phyloP scores from a whole-genome alignment of 1,140 invertebrate species.

The Metopolophium dirhodum region DNA sequence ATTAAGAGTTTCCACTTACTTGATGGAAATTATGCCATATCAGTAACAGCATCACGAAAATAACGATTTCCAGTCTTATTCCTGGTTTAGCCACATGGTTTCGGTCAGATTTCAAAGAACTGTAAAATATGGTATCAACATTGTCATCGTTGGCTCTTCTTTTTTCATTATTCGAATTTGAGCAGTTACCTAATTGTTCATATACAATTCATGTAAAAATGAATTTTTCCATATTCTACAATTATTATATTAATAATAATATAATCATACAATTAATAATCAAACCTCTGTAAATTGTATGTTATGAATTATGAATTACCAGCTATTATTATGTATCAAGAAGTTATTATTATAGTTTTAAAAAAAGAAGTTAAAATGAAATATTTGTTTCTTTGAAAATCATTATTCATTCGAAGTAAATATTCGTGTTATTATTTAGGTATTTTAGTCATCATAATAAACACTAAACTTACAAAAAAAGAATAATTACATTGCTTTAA shows the following conservation, averaged over 20 bases:
- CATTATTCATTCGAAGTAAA: neutral
- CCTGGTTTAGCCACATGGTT: constrained; percentile 1
- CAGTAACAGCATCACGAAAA: constrained; percentile 27
- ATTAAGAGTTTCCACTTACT: constrained; percentile 33
- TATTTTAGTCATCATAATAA: neutral
- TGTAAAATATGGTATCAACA: neutral
- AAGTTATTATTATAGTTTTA: neutral
- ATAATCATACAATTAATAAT: neutral
- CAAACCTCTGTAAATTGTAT: neutral
- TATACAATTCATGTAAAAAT: neutral
- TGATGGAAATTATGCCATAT: constrained; percentile 41
- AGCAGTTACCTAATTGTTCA: constrained; percentile 27
- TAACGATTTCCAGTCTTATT: neutral
- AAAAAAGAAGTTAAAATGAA: neutral
- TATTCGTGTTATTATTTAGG: neutral
- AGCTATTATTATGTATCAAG: too few relatives aligned
- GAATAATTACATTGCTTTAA: neutral
- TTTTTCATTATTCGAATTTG: constrained; percentile 36
- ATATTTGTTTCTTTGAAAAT: neutral
- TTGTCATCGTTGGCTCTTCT: constrained; percentile 1
- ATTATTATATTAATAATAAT: neutral
- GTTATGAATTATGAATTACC: neutral
- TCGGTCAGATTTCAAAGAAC: constrained; percentile 43
- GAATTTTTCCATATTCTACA: neutral
- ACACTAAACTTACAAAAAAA: neutral